Base-by-base conservation (phyloP, 2,888 invertebrate species). In the Halictus quadricinctus region DNA sequence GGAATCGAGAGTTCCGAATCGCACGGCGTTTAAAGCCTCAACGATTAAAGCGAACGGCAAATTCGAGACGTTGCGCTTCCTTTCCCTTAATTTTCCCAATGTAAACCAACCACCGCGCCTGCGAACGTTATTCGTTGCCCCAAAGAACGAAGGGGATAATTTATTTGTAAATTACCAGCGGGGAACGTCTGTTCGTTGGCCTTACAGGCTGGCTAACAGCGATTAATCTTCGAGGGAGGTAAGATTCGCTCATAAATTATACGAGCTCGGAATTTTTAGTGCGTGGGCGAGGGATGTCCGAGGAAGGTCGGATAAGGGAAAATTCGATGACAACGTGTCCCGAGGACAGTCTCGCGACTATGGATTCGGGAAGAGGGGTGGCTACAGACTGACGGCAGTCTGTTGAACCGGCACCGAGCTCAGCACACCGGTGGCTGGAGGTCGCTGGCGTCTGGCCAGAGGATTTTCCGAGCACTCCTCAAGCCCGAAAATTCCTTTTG, bases 381-480 rank as follows among this genome's bases (percentile, higher is more conserved):
- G 78, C 64, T 66, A 64, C 77, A 84, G 89, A 85, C 79, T 81
- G 87, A 79, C 50, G 87, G 82, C 60, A 87, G 85, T 87, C 85
- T 86, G 86, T 83, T 83, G 83, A 87, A 86, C 77, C 72, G 80
- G 83, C 73, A 80, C 25, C 25, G 60, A 85, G 77, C 69, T 75
- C 80, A 74, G 66, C 79, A 76, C 46, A 75, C 66, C 73, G 77
- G 72, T 72, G 70, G 73, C 84, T 69, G 81, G 54, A 72, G 76
- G 50, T 72, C 69, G 46, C 83, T 89, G 89, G 89, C 89, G 72
- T 74, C 75, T 78, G 66, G 86, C 89, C 90, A 90, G 81, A 69
- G 73, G 86, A 90, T 89, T 90, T 87, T 78, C 88, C 80, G 74
- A 64, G 78, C 79, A 80, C 29, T 85, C 80, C 79, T 88, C 81